phyloP scores from a whole-genome alignment of 1,140 invertebrate genomes.

The Artemia franciscana region DNA sequence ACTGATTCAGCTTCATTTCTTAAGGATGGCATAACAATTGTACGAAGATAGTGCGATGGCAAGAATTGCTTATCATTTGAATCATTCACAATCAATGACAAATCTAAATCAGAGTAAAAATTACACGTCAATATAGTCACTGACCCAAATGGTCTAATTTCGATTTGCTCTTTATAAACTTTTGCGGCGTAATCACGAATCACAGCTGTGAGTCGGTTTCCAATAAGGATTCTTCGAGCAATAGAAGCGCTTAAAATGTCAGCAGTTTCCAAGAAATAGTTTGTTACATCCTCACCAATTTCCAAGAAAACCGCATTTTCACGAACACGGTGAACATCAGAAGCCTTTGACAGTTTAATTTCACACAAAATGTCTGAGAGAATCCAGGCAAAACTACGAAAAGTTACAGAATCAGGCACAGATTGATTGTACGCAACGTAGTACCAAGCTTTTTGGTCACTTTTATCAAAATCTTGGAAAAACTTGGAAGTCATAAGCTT shows the following conservation, averaged over 20 bases:
- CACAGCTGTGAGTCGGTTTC: not conserved
- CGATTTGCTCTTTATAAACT: no score
- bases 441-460: constrained; percentile 1
- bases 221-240: not conserved
- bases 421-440: constrained; percentile 1
- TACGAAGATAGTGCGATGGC: not conserved
- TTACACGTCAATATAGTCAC: constrained; percentile 1
- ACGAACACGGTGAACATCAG: not conserved
- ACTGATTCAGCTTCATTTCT: not conserved
- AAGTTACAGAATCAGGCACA: not conserved
- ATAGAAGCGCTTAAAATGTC: not conserved
- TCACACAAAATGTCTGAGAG: not conserved
- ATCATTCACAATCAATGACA: not conserved
- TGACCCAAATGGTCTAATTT: not conserved
- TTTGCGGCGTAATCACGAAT: not conserved
- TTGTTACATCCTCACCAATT: not conserved
- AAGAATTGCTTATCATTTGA: not conserved
- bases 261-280: not conserved
- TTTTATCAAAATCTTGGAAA: not conserved
- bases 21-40: not conserved
- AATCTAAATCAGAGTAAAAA: not conserved
- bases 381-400: not conserved
- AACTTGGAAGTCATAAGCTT: not conserved
- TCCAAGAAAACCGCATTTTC: not conserved
- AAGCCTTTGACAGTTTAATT: not conserved